phyloP scores from a whole-genome alignment of 1,140 invertebrate species.

The Drosophila nigrodunni region DNA sequence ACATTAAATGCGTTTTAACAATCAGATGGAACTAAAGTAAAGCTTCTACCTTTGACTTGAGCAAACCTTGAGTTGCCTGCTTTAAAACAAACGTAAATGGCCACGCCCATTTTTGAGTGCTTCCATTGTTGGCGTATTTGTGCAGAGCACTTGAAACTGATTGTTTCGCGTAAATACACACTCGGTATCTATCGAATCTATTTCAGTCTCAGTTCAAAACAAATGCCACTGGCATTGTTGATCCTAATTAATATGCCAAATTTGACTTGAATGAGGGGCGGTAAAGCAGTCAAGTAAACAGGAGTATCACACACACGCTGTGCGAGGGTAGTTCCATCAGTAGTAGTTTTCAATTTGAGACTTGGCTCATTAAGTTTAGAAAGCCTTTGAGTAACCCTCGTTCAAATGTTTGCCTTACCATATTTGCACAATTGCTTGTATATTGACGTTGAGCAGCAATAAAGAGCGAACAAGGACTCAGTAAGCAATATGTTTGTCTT shows the following conservation, averaged over 20 bases:
- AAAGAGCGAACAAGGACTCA: constrained; percentile 49
- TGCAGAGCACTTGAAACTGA: constrained; percentile 4
- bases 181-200: constrained; percentile 8
- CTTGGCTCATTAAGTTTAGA: background rate
- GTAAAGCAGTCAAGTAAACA: constrained; percentile 13
- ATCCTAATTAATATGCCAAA: constrained; percentile 43
- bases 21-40: constrained; percentile 17
- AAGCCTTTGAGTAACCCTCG: background rate
- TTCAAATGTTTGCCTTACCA: background rate
- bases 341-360: background rate
- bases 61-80: background rate
- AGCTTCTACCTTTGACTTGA: constrained; percentile 5
- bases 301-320: background rate
- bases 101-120: constrained; percentile 4
- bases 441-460: constrained; percentile 15
- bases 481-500: constrained; percentile 71
- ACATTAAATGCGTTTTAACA: constrained; percentile 50
- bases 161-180: constrained; percentile 10
- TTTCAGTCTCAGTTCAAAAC: background rate
- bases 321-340: constrained; percentile 13
- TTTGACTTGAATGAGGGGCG: constrained; percentile 23
- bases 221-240: constrained; percentile 30
- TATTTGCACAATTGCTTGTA: constrained; percentile 24
- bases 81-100: constrained; percentile 52
- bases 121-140: background rate